These are phyloP conservation scores for Scolopax rusticola DNA, from an alignment of 2,797 vertebrate genomes.

Conservation along the genomic window DNA sequence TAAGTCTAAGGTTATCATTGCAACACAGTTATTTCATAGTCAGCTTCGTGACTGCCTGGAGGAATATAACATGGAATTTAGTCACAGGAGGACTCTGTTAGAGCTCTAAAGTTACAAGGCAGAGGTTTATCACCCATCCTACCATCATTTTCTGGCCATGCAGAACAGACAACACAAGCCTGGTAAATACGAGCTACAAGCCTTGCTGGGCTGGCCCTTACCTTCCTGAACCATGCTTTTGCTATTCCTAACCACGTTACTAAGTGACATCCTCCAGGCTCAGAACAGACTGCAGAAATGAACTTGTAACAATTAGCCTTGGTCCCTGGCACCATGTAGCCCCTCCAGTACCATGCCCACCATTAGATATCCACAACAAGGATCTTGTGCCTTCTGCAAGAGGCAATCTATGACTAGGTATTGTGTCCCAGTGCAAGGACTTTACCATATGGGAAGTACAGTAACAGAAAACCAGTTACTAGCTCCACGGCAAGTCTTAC, in stretches of 20 bases:
- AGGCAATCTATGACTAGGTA: background rate
- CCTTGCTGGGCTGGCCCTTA: background rate
- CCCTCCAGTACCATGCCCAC: background rate
- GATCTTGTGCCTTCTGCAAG: background rate
- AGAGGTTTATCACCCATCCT: background rate
- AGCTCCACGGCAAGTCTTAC: background rate
- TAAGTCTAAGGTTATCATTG: conserved; percentile 7
- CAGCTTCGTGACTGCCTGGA: background rate
- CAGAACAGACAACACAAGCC: background rate
- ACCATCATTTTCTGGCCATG: background rate
- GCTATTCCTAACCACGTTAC: background rate
- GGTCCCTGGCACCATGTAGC: background rate
- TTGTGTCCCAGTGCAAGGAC: background rate
- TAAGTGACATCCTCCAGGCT: background rate
- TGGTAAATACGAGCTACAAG: background rate
- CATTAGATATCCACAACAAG: background rate
- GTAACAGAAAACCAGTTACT: background rate
- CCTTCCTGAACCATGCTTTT: background rate
- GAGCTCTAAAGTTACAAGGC: background rate
- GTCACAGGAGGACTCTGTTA: background rate
- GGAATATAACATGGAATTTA: background rate
- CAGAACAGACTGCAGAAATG: background rate
- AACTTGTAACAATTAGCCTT: background rate
- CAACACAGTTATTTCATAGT: background rate
- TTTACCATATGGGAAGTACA: background rate